phyloP scores from a whole-genome alignment of 2,113 vertebrate genomes.

The Silurus meridionalis region DNA sequence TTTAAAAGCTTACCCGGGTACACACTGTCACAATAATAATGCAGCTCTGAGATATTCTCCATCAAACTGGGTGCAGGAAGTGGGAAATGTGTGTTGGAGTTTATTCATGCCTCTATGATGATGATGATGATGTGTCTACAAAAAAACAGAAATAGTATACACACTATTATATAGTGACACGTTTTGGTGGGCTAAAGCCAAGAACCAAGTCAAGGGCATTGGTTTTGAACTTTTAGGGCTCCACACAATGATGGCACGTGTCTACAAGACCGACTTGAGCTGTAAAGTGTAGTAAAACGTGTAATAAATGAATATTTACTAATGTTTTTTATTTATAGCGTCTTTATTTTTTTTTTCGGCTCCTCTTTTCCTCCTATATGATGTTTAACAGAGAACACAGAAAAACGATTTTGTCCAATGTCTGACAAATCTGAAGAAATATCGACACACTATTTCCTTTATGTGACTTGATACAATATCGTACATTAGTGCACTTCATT shows the following conservation, averaged over 20 bases:
- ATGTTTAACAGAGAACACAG: neutral
- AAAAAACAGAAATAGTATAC: neutral
- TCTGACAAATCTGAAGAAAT: neutral
- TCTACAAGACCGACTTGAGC: neutral
- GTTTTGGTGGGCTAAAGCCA: neutral
- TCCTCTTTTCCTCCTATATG: neutral
- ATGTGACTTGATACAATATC: neutral
- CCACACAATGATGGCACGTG: neutral
- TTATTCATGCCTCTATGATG: neutral
- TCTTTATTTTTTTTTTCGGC: neutral
- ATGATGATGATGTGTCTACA: neutral
- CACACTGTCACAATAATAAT: neutral
- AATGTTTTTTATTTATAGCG: neutral
- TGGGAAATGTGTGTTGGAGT: neutral
- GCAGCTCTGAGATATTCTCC: neutral
- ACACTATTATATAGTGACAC: neutral
- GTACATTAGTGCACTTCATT: constrained; percentile 45
- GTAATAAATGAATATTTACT: neutral
- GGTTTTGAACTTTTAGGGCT: neutral
- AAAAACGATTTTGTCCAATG: neutral
- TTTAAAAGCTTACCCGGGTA: constrained; percentile 74
- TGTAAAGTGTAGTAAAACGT: neutral
- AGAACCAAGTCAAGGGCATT: neutral
- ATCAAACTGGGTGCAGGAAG: neutral
- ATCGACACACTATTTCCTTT: neutral